A percentile compares a stretch with the other conserved stretches of the same genome.
Evolutionary conservation across 2,797 vertebrate species (phyloP).

Genomic region (Halcyon chelicuti): DNA sequence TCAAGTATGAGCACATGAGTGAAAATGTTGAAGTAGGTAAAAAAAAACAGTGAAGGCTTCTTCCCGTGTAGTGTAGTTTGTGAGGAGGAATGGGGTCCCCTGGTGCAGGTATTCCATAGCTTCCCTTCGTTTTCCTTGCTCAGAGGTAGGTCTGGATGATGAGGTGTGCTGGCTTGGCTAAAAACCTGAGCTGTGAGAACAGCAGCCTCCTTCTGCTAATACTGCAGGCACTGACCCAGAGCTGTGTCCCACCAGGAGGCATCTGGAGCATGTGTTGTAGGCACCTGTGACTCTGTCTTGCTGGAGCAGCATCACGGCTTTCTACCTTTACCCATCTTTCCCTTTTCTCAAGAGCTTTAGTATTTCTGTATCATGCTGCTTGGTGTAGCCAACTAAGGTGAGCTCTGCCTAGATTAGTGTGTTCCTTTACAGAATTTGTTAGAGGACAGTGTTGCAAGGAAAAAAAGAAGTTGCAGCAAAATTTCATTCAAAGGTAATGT

Average conservation of each 20-base stretch:
- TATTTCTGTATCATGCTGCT: not conserved
- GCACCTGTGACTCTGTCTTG: not conserved
- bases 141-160: not conserved
- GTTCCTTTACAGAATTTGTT: not conserved
- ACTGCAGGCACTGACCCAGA: not conserved
- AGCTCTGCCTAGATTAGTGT: not conserved
- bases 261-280: not conserved
- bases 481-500: not conserved
- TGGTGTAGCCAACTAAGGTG: not conserved
- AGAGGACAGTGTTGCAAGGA: accelerated
- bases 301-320: not conserved
- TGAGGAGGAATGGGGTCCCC: not conserved
- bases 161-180: not conserved
- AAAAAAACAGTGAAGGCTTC: not conserved
- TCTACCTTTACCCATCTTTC: not conserved
- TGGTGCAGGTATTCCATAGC: not conserved
- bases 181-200: not conserved
- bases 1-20: not conserved
- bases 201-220: not conserved
- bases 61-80: not conserved
- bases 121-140: not conserved
- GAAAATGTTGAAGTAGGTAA: not conserved
- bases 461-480: not conserved
- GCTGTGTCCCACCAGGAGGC: accelerated
- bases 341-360: not conserved